These are phyloP conservation scores for Coregonus suidteri DNA, from an alignment of 2,797 vertebrate species.

Conservation along the genomic window DNA sequence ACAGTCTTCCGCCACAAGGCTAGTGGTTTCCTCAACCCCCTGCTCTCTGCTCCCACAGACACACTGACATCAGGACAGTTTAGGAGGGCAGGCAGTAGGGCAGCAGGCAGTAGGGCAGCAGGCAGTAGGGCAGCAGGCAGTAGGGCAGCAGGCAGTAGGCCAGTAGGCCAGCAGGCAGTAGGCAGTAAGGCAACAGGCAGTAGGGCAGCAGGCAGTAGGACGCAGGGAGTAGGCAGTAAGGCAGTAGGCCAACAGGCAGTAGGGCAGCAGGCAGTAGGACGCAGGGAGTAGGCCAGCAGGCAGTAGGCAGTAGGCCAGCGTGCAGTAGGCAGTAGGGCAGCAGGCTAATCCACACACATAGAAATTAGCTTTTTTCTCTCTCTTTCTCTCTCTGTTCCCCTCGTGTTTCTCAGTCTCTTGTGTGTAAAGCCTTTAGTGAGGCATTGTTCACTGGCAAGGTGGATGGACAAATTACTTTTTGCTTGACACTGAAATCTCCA, in stretches of 20 bases:
- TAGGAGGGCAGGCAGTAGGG: not conserved
- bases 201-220: too few relatives aligned
- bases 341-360: constrained; percentile 17
- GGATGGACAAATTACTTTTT: not conserved
- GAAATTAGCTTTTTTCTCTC: constrained; percentile 1
- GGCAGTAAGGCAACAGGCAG: not conserved
- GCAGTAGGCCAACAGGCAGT: not conserved
- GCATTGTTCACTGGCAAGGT: constrained; percentile 15
- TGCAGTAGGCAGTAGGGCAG: too few relatives aligned
- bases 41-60: not conserved
- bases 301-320: too few relatives aligned
- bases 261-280: not conserved
- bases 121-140: not conserved
- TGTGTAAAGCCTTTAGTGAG: constrained; percentile 8
- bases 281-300: too few relatives aligned
- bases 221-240: too few relatives aligned
- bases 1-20: constrained; percentile 6
- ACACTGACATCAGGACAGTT: not conserved
- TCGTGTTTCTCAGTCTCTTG: constrained; percentile 9
- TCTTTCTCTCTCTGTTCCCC: constrained; percentile 5
- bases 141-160: too few relatives aligned
- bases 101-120: not conserved
- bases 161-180: too few relatives aligned
- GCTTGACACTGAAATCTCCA: not conserved
- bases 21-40: constrained; percentile 1